Percentiles rank a stretch among this genome's conserved stretches.
These are phyloP conservation scores for Oostethus manadensis DNA, from an alignment of 2,113 vertebrate species.

Conservation along the genomic window DNA sequence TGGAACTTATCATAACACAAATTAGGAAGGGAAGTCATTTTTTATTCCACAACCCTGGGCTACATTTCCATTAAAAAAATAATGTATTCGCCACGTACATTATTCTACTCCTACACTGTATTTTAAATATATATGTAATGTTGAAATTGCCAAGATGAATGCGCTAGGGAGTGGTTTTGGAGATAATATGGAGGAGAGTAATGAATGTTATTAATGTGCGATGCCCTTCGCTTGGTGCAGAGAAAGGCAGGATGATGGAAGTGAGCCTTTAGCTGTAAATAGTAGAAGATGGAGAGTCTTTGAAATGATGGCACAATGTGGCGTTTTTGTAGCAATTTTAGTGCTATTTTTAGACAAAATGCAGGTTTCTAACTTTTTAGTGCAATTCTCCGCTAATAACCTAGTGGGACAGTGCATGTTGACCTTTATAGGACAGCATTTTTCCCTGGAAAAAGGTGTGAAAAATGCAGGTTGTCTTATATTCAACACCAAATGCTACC, in stretches of 20 bases:
- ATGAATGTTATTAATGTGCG: slow-evolving; percentile 54
- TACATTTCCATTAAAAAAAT: slow-evolving; percentile 71
- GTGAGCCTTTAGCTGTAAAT: background rate
- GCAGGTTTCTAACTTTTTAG: too few species aligned
- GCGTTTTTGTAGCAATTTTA: too few species aligned
- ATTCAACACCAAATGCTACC: too few species aligned
- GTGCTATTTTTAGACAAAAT: too few species aligned
- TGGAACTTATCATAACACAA: slow-evolving; percentile 76
- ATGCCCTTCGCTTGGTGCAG: slow-evolving; percentile 37
- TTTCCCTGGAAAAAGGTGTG: too few species aligned
- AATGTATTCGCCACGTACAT: slow-evolving; percentile 60
- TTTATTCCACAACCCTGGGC: slow-evolving; percentile 67
- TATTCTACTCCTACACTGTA: slow-evolving; percentile 64
- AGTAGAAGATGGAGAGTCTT: too few species aligned
- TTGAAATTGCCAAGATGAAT: slow-evolving; percentile 62
- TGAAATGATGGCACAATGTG: too few species aligned
- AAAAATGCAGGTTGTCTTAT: too few species aligned
- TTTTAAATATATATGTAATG: slow-evolving; percentile 52
- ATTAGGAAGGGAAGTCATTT: slow-evolving; percentile 71
- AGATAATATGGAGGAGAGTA: slow-evolving; percentile 52
- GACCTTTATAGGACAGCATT: too few species aligned
- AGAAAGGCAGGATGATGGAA: slow-evolving; percentile 13
- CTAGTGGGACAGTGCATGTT: too few species aligned
- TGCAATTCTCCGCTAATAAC: too few species aligned
- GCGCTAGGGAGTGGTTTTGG: slow-evolving; percentile 47